A percentile compares a stretch with the other conserved stretches of the same genome.
Conservation (phyloP, 2,113 vertebrate genomes). For the Nannobrachium achirus region DNA sequence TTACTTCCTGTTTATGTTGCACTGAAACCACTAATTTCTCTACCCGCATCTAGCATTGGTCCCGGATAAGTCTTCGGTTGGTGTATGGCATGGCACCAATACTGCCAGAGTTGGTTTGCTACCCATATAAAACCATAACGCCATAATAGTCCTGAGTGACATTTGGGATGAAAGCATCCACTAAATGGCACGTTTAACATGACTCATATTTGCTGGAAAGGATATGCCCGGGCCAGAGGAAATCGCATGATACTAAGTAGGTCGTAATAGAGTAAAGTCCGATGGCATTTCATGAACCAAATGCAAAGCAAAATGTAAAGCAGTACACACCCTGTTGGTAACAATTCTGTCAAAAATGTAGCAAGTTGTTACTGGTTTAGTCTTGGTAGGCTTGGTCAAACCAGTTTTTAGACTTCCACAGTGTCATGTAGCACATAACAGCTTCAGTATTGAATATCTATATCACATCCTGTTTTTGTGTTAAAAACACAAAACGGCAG, state of each 20-base stretch:
- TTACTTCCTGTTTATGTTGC: conserved; percentile 42
- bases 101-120: conserved; percentile 2
- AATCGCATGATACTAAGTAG: neutral
- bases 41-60: conserved; percentile 1
- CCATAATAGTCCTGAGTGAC: neutral
- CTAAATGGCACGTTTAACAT: neutral
- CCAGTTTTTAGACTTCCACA: conserved; percentile 40
- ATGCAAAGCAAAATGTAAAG: conserved; percentile 25
- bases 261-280: neutral
- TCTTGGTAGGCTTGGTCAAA: conserved; percentile 23
- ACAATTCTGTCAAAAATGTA: conserved; percentile 24
- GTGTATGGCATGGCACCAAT: neutral
- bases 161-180: neutral
- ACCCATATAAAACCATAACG: too few species aligned
- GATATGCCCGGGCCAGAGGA: neutral
- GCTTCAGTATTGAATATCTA: neutral
- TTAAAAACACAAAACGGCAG: too few species aligned
- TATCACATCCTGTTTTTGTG: too few species aligned
- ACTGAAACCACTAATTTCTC: neutral
- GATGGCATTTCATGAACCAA: neutral
- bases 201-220: neutral
- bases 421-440: conserved; percentile 12
- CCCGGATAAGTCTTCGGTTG: neutral
- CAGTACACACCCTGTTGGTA: conserved; percentile 31
- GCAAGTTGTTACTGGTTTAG: conserved; percentile 3